Conservation (phyloP, 2,113 vertebrate species). For the Vicugna pacos region DNA sequence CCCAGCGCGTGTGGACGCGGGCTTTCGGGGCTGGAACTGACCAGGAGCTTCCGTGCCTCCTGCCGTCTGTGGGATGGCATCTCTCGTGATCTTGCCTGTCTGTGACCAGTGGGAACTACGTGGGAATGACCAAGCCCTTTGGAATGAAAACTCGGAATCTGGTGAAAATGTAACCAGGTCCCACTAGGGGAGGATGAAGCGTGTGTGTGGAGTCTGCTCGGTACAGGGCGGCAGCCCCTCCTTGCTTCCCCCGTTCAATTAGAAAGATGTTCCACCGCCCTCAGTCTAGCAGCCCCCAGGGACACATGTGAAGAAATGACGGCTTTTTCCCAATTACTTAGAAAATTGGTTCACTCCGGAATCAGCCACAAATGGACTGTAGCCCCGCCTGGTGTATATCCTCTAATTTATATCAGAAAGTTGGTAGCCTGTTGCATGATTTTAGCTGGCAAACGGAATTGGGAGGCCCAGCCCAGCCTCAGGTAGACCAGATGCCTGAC, state of each 20-base stretch:
- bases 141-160: constrained; percentile 85
- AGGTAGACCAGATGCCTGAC: neutral
- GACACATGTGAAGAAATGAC: constrained; percentile 66
- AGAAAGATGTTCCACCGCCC: constrained; percentile 83
- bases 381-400: neutral
- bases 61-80: constrained; percentile 84
- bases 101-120: constrained; percentile 84
- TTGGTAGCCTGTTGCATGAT: neutral
- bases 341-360: constrained; percentile 21
- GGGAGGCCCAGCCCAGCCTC: neutral
- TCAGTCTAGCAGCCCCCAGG: constrained; percentile 29
- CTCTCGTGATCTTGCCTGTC: constrained; percentile 87
- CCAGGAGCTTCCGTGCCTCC: constrained; percentile 86
- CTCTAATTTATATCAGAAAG: constrained; percentile 42
- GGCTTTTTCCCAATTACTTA: constrained; percentile 76
- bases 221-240: constrained; percentile 76
- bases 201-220: constrained; percentile 79
- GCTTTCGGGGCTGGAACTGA: constrained; percentile 82
- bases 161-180: constrained; percentile 82
- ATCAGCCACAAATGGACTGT: neutral
- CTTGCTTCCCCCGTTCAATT: constrained; percentile 81
- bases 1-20: constrained; percentile 71
- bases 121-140: constrained; percentile 85
- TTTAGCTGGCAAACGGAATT: neutral
- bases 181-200: constrained; percentile 79